These are phyloP conservation scores for Ellobium chinense DNA, from an alignment of 2,888 invertebrate genomes.

Conservation along the genomic window DNA sequence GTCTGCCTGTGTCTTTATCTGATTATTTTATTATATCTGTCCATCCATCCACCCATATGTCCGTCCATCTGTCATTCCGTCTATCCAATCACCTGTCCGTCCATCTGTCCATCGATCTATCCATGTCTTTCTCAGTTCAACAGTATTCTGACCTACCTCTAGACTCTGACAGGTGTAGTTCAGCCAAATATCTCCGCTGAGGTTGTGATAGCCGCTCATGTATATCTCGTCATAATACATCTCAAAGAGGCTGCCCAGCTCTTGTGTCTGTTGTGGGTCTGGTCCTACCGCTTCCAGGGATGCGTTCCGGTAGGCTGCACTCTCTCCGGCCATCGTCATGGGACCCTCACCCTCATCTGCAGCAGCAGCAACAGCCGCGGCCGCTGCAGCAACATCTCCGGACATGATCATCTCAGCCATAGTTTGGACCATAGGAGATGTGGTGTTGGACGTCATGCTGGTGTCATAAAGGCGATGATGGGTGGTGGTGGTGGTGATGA, in stretches of 20 bases:
- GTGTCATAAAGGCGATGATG: no score
- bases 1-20: no score
- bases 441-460: no score
- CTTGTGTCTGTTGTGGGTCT: neutral
- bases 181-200: constrained; percentile 3
- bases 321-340: neutral
- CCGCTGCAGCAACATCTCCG: neutral
- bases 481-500: no score
- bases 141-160: constrained; percentile 11
- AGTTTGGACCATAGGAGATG: no score
- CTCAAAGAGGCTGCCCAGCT: neutral
- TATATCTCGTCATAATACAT: neutral
- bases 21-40: no score
- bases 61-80: no score
- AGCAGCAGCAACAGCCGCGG: neutral
- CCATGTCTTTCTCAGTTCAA: neutral
- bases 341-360: neutral
- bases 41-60: no score
- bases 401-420: no score
- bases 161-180: constrained; percentile 18
- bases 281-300: no score
- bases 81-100: no score
- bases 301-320: neutral
- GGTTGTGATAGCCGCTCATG: neutral
- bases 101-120: neutral